Evolutionary conservation across 2,113 vertebrate species (phyloP).

Genomic region (Ictidomys tridecemlineatus): DNA sequence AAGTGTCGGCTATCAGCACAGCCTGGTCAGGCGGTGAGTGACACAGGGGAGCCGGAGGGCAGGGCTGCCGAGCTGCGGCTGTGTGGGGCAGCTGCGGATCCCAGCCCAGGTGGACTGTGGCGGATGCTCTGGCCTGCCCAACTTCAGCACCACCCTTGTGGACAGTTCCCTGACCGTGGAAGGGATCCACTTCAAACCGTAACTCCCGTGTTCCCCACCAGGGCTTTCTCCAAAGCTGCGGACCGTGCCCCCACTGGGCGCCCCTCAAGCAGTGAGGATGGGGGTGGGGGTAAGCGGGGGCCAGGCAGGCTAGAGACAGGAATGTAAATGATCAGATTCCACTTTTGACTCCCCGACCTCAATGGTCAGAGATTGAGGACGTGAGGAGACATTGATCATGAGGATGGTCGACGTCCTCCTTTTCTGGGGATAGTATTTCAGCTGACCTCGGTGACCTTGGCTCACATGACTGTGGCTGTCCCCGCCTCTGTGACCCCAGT

Average conservation of each 20-base stretch:
- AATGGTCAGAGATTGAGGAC: not conserved
- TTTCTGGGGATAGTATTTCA: not conserved
- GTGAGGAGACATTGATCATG: not conserved
- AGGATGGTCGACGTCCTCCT: not conserved
- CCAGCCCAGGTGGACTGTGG: not conserved
- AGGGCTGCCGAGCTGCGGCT: not conserved
- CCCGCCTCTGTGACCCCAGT: not conserved
- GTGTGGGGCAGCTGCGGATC: fast-evolving
- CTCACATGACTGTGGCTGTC: not conserved
- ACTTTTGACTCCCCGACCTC: not conserved
- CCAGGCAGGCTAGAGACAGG: not conserved
- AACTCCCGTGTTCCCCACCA: no score
- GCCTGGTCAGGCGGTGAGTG: fast-evolving
- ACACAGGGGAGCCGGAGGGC: not conserved
- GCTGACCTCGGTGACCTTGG: not conserved
- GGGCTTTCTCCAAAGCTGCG: not conserved
- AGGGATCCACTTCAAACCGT: fast-evolving
- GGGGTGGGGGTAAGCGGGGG: not conserved
- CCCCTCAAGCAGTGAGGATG: not conserved
- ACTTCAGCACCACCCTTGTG: fast-evolving
- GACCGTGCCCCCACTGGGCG: not conserved
- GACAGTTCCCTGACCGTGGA: fast-evolving
- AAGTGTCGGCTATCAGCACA: not conserved
- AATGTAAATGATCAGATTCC: not conserved
- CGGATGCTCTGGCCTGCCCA: no score